Base-by-base conservation (phyloP, 2,113 vertebrate genomes). In the Saguinus imperator region DNA sequence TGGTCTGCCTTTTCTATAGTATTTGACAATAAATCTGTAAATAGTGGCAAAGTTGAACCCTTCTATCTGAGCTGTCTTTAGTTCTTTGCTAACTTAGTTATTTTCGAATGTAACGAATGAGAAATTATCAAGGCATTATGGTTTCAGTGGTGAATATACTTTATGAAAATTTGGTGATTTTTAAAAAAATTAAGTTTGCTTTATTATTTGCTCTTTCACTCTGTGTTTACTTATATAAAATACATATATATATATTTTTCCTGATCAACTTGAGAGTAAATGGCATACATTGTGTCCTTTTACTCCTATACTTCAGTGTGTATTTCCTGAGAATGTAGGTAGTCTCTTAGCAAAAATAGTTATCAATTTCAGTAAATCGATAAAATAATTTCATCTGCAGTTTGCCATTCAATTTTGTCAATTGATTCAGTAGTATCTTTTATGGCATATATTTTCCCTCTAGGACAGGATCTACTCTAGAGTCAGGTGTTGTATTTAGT, bases 71-170 rank as follows among this genome's bases (percentile, higher is more conserved):
- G 40, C 57, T 13, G 35, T 37, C 18, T 72, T 84, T 45, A 61
- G 27, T 93, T 95, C 81, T 94, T 94, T 72, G 21, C 48, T 95
- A 85, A 43, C 57, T 87, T 75, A 68, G 76, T 40, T 75, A n/a
- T 29, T 87, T 83, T 85, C 57, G 84, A 6, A 85, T 64, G 43
- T 77, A 91, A 91, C 25, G 87, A 73, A 77, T 68, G 66, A 83
- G 77, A 91, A 83, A 81, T 93, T 50, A 23, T 29, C 12, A 83
- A 79, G 68, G 43, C 52, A 83, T 86, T 91, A 66, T 29, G 55
- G 17, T 75, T 27, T 77, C 58, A 66, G 7, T 87, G 3, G 2
- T 94, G 70, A 89, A 77, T 95, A 37, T 94, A 43, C 3, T 92
- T 9, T 58, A 4, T 92, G 25, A 93, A 93, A 79, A 57, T 72